Percentiles rank a stretch among this genome's conserved stretches.
These are phyloP conservation scores for Cheirogaleus major DNA, from an alignment of 2,797 vertebrate species.

Conservation along the genomic window DNA sequence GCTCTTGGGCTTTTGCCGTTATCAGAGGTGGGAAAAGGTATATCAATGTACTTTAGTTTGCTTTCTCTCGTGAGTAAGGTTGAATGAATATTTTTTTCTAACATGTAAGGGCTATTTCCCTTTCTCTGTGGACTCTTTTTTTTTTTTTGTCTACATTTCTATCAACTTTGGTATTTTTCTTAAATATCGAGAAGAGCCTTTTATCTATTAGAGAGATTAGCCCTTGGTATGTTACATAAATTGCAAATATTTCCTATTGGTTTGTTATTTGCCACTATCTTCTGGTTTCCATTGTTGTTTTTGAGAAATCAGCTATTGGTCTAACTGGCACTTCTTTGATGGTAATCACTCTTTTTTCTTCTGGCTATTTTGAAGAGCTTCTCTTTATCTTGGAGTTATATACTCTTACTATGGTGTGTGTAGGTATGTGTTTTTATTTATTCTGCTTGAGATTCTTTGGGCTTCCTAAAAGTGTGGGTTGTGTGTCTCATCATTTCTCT, in stretches of 20 bases:
- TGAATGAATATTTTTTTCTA: slow-evolving; percentile 31
- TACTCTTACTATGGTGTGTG: background rate
- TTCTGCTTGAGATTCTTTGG: background rate
- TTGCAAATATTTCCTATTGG: background rate
- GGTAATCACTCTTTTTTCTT: background rate
- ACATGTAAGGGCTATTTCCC: background rate
- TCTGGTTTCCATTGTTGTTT: background rate
- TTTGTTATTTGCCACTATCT: background rate
- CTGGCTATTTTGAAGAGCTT: background rate
- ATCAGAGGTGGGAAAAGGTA: background rate
- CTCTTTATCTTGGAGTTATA: background rate
- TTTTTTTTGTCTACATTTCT: slow-evolving; percentile 35
- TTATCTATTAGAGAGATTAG: background rate
- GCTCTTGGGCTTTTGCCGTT: background rate
- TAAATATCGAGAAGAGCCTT: slow-evolving; percentile 5
- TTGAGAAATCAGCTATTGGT: background rate
- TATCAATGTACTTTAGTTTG: background rate
- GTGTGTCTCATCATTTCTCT: background rate
- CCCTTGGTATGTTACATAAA: background rate
- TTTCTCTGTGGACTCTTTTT: background rate
- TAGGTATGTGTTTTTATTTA: background rate
- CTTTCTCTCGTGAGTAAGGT: background rate
- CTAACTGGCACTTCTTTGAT: background rate
- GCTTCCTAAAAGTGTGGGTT: background rate
- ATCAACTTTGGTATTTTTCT: background rate